Evolutionary conservation across 2,888 invertebrate species (phyloP).

Genomic region (Endotricha flammealis): DNA sequence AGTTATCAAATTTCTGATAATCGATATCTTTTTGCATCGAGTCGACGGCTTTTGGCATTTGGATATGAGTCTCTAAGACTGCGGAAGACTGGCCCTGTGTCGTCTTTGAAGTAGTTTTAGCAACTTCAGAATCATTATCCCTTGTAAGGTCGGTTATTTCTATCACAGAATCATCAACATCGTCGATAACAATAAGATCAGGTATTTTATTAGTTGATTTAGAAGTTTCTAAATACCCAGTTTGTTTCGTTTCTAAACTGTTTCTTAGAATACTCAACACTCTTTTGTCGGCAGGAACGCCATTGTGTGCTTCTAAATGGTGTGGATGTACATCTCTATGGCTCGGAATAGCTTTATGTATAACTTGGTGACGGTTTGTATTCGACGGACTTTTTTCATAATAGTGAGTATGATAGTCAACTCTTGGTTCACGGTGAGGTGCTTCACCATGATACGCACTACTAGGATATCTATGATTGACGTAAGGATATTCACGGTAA

Average conservation of each 20-base stretch:
- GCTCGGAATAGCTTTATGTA: conserved; percentile 60
- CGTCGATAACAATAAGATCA: conserved; percentile 72
- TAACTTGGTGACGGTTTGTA: conserved; percentile 56
- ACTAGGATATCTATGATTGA: conserved; percentile 47
- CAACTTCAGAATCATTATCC: conserved; percentile 45
- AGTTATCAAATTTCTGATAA: conserved; percentile 45
- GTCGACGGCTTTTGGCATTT: conserved; percentile 83
- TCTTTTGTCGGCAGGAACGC: conserved; percentile 81
- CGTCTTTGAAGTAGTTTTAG: conserved; percentile 30
- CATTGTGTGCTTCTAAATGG: conserved; percentile 48
- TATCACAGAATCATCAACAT: conserved; percentile 66
- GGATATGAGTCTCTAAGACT: conserved; percentile 70
- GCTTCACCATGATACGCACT: conserved; percentile 43
- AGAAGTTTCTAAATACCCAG: conserved; percentile 73
- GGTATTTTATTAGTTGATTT: conserved; percentile 66
- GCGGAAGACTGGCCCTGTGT: conserved; percentile 30
- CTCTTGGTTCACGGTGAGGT: conserved; percentile 44
- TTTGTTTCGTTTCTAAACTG: conserved; percentile 82
- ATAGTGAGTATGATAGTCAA: conserved; percentile 54
- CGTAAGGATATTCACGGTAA: conserved; percentile 50
- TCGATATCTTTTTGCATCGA: conserved; percentile 78
- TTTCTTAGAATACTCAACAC: conserved; percentile 84
- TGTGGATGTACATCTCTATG: conserved; percentile 55
- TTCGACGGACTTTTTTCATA: conserved; percentile 48
- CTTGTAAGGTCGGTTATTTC: conserved; percentile 68